These are phyloP conservation scores for Helobdella robusta DNA, from an alignment of 2,888 invertebrate genomes.

Conservation along the genomic window DNA sequence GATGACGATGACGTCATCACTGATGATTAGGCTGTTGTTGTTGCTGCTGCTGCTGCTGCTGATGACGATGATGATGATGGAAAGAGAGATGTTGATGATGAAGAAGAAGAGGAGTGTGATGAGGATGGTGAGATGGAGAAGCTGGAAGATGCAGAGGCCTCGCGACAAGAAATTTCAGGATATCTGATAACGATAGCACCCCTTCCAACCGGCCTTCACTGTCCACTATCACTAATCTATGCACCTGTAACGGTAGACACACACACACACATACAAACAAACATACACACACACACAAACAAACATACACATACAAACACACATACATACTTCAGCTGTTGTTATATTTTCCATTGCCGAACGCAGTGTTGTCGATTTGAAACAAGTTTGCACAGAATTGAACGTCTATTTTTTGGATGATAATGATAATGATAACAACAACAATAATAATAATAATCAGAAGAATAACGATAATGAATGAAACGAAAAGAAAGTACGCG, in stretches of 20 bases:
- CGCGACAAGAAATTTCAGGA: constrained; percentile 22
- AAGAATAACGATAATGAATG: too few species aligned
- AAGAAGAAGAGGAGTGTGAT: too few species aligned
- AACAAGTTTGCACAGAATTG: constrained; percentile 20
- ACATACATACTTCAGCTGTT: constrained; percentile 17
- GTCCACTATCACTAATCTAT: constrained; percentile 22
- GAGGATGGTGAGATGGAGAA: too few species aligned
- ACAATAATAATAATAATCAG: too few species aligned
- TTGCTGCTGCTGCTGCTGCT: not conserved
- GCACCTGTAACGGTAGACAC: constrained; percentile 13
- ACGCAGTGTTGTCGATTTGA: constrained; percentile 17
- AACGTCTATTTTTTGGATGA: too few species aligned
- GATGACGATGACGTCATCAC: not conserved
- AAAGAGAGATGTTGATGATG: not conserved
- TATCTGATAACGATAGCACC: constrained; percentile 25
- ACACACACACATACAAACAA: too few species aligned
- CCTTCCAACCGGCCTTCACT: constrained; percentile 7
- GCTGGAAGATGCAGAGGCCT: constrained; percentile 9
- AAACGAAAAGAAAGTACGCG: too few species aligned
- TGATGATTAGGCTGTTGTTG: not conserved
- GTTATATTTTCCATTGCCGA: constrained; percentile 26
- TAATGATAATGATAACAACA: too few species aligned
- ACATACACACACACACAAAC: too few species aligned
- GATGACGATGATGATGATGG: not conserved
- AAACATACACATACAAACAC: too few species aligned